A percentile compares a stretch with the other conserved stretches of the same genome.
phyloP scores from a whole-genome alignment of 2,113 vertebrate species.

The Larimichthys polyactis region DNA sequence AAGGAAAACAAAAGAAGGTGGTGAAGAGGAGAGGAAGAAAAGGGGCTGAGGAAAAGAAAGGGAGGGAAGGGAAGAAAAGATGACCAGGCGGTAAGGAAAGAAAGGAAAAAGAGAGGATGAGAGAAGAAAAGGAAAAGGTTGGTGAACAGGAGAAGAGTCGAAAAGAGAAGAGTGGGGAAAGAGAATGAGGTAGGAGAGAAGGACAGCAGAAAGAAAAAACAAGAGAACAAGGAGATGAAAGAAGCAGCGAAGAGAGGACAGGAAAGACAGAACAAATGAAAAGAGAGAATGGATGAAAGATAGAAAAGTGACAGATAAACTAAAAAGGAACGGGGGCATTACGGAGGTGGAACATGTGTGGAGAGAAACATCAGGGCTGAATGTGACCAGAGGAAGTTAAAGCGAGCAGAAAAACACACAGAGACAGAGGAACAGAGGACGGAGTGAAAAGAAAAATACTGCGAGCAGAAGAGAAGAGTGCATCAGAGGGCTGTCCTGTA shows the following conservation, averaged over 20 bases:
- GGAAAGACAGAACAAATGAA: too few relatives aligned
- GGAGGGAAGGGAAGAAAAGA: too few relatives aligned
- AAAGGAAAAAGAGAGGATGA: neutral
- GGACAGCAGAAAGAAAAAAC: too few relatives aligned
- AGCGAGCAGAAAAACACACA: neutral
- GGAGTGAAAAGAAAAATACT: neutral
- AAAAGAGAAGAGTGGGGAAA: too few relatives aligned
- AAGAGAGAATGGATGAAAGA: neutral
- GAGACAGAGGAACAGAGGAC: neutral
- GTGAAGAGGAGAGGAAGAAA: too few relatives aligned
- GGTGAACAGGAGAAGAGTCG: too few relatives aligned
- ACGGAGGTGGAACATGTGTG: neutral
- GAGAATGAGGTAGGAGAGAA: too few relatives aligned
- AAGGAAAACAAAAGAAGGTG: neutral
- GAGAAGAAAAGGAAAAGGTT: too few relatives aligned
- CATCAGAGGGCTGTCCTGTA: constrained; percentile 29
- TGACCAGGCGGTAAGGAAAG: neutral
- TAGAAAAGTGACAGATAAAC: neutral
- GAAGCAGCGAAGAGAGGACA: too few relatives aligned
- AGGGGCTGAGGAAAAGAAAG: too few relatives aligned
- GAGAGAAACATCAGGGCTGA: neutral
- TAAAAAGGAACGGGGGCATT: neutral
- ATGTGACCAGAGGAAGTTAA: neutral
- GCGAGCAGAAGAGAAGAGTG: constrained; percentile 4
- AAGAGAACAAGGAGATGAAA: neutral